Base-by-base conservation (phyloP, 37 sponge, comb jelly and placozoan genomes). In the Bolinopsis microptera region DNA sequence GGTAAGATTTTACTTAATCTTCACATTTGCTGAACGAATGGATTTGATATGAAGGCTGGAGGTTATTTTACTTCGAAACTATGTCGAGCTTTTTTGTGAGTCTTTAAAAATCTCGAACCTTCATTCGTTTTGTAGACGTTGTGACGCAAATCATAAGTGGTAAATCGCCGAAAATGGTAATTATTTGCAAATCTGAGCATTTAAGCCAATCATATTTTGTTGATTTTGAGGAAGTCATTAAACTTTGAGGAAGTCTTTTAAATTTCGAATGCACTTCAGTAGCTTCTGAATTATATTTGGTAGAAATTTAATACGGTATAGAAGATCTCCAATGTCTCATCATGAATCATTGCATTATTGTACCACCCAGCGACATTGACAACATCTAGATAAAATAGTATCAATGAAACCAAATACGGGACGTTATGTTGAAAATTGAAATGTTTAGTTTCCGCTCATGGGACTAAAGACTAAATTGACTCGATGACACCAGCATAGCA, bases 1-100 rank as follows among this genome's bases (percentile, higher is more conserved):
- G 90, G 90, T 86, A 24, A 86, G 90, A 23, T n/a, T 72, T 72
- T 5, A 72, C 74, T 5, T 72, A 5, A 67, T 67, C 68, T 22
- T 67, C 13, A 67, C 68, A 67, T 67, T 13, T 67, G 68, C 18
- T n/a, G n/a, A n/a, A n/a, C n/a, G n/a, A n/a, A n/a, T n/a, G n/a
- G n/a, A n/a, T n/a, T n/a, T n/a, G n/a, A n/a, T n/a, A n/a, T n/a
- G n/a, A n/a, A n/a, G n/a, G n/a, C n/a, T n/a, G n/a, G n/a, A n/a
- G n/a, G n/a, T n/a, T n/a, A n/a, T n/a, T n/a, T n/a, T n/a, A n/a
- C n/a, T n/a, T n/a, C n/a, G n/a, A n/a, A n/a, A n/a, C n/a, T n/a
- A n/a, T n/a, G n/a, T n/a, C n/a, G n/a, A n/a, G n/a, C n/a, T n/a
- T n/a, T n/a, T n/a, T n/a, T n/a, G n/a, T n/a, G n/a, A n/a, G n/a